Base-by-base conservation (phyloP, 2,797 vertebrate genomes). In the Dendrocincla tyrannina region DNA sequence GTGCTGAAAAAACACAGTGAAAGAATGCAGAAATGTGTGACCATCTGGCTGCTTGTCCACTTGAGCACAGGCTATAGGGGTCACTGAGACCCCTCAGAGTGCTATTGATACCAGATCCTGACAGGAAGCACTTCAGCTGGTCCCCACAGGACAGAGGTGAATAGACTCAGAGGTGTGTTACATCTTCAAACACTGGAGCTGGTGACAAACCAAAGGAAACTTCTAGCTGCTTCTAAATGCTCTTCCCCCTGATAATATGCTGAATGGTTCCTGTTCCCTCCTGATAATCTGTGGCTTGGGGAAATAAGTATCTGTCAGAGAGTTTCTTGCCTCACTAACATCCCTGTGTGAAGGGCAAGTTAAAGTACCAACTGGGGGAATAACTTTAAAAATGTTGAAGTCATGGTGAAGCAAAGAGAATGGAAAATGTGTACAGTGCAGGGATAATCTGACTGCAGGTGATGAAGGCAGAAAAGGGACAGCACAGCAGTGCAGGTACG, bases 31-130 rank as follows among this genome's bases (percentile, higher is more conserved):
- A 96, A 96, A 88, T 70, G 62, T 73, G 88, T 96, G 94, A 94
- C 96, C 97, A 98, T 98, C 97, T 97, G 98, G 97, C 89, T 96
- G 96, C 86, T 85, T 96, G 97, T 96, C 97, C 96, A 97, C 98
- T 98, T 97, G 97, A 97, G 91, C 97, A 97, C 97, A 97, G 97
- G 98, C 96, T 98, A 92, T 97, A 97, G 81, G 98, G 98, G 97
- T 98, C 98, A 98, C 30, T 91, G 98, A 97, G 88, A 97, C 94
- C 95, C 97, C 97, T 97, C 95, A 52, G 82, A 97, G 97, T 91
- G 95, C 96, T 95, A 93, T 84, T 96, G 97, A 97, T 97, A 97
- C 91, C 44, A 46, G 80, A 96, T 77, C 96, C 91, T 30, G 59
- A 91, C 96, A 97, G 97, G 97, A 98, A 98, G 88, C 95, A 98